Base-by-base conservation (phyloP, 2,797 vertebrate genomes). In the Spatula versicolor region DNA sequence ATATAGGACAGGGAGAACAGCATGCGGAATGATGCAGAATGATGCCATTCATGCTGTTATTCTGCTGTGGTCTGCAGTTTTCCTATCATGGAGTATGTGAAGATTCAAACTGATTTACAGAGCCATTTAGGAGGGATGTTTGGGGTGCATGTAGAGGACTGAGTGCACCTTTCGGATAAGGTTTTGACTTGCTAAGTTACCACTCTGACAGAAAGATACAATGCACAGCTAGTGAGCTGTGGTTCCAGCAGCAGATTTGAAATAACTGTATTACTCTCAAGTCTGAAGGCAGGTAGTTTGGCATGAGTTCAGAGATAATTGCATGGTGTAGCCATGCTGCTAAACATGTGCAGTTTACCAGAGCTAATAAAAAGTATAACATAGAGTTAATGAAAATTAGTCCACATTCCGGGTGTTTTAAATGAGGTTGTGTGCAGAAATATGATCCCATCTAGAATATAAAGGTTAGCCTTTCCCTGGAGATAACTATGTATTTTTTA, bases 151-250 rank as follows among this genome's bases (percentile, higher is more conserved):
- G 7, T 43, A 33, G 33, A 12, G 18, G 5, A 26, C 37, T 72
- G 37, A 69, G 9, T 33, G 48, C 5, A 13, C 17, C 55, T 26
- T 35, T 30, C 3, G 26, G n/a, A 11, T 33, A 63, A 85, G 6
- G 4, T 37, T 91, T 86, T 60, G 30, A 41, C 46, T 88, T 81
- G 19, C 14, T 46, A 26, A 41, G 9, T 52, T 63, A 11, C 17
- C 6, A 45, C 37, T 45, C 41, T 75, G 54, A 60, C 8, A 28
- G 2, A 1, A 68, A 68, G 31, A 43, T 46, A 39, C 7, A 13
- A 25, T 0, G 0, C 2, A 3, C 9, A 72, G 45, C 6, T 77
- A 2, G 0, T 26, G 31, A 77, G 17, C 9, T 30, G 30, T 7
- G 9, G 4, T 41, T 72, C 20, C 45, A 54, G 22, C 21, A 43